Conservation (phyloP, 2,113 vertebrate species). For the Elephas maximus region DNA sequence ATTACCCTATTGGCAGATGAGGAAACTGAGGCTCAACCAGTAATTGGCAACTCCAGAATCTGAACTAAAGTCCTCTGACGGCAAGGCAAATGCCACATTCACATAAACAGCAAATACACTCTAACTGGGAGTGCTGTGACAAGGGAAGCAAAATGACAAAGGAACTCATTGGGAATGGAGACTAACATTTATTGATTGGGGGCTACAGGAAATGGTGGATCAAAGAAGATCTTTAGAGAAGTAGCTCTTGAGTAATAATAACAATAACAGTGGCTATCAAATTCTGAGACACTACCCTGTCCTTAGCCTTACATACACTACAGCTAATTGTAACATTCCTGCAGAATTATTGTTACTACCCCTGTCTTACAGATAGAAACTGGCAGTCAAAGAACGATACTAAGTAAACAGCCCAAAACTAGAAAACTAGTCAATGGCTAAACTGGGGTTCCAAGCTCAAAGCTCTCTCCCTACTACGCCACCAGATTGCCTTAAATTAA, state of each 20-base stretch:
- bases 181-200: neutral
- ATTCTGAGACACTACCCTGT: neutral
- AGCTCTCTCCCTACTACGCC: neutral
- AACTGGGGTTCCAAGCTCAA: neutral
- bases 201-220: neutral
- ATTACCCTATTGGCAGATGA: conserved; percentile 13
- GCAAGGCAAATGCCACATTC: neutral
- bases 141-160: neutral
- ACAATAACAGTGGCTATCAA: neutral
- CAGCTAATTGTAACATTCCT: neutral
- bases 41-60: neutral
- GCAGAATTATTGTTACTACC: neutral
- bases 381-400: neutral
- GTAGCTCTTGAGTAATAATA: neutral
- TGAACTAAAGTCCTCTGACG: neutral
- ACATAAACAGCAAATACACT: neutral
- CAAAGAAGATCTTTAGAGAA: neutral
- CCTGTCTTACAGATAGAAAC: neutral
- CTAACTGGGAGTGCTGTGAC: neutral
- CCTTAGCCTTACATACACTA: neutral
- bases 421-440: neutral
- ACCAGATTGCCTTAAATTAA: neutral
- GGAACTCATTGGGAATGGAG: neutral
- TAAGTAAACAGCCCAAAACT: neutral
- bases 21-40: neutral